phyloP scores from a whole-genome alignment of 2,113 vertebrate species.

The Anoura caudifer region DNA sequence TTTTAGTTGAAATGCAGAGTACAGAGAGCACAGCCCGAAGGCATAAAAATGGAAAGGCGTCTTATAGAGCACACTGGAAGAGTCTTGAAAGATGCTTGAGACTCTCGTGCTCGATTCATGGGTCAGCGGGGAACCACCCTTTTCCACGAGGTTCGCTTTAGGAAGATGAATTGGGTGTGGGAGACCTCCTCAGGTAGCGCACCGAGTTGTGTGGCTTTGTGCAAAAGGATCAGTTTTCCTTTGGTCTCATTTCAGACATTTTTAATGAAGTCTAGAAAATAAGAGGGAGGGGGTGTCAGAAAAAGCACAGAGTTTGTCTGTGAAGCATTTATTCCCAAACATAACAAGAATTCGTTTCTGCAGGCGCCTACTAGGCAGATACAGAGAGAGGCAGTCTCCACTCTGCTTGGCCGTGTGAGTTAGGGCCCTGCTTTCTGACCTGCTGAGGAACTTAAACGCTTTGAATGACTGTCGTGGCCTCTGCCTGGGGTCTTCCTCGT shows the following conservation, averaged over 20 bases:
- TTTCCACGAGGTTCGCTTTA: neutral
- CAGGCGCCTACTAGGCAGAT: constrained; percentile 41
- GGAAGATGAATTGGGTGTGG: neutral
- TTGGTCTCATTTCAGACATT: neutral
- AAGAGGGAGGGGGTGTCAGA: neutral
- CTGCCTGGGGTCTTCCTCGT: neutral
- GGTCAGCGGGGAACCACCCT: neutral
- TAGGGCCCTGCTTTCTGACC: neutral
- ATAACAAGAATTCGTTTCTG: constrained; percentile 20
- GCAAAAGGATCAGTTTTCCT: neutral
- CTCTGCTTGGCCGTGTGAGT: neutral
- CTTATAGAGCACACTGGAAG: neutral
- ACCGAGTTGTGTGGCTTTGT: neutral
- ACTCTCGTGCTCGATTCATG: neutral
- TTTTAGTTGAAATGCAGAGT: neutral
- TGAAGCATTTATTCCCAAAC: neutral
- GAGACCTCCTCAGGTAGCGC: neutral
- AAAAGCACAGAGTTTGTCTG: neutral
- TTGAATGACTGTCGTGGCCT: constrained; percentile 7
- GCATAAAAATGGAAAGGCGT: neutral
- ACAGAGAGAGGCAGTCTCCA: neutral
- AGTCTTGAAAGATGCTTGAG: neutral
- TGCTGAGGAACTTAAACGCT: neutral
- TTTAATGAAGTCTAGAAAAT: neutral
- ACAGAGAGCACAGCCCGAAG: neutral